Evolutionary conservation across 2,113 vertebrate species (phyloP).

Genomic region (Ammodytes marinus): DNA sequence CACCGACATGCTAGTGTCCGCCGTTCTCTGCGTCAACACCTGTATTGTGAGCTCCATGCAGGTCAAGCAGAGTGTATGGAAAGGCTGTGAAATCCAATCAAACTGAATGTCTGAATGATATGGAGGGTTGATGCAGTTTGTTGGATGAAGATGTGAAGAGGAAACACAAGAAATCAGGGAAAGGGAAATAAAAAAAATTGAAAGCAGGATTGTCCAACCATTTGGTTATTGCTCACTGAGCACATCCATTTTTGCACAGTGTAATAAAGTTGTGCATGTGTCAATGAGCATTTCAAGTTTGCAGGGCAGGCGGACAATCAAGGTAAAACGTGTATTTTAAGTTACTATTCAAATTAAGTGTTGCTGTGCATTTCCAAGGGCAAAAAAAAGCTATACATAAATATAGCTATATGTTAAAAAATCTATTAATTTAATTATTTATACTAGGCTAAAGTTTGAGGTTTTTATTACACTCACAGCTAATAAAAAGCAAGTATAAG

Average conservation of each 20-base stretch:
- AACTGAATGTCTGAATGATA: background rate
- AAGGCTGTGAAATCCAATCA: slow-evolving; percentile 17
- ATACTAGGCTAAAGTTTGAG: background rate
- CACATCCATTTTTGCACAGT: background rate
- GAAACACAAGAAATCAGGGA: background rate
- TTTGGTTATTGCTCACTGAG: background rate
- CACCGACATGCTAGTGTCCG: background rate
- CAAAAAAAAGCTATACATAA: background rate
- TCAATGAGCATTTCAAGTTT: slow-evolving; percentile 28
- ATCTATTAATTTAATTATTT: background rate
- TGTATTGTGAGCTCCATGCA: slow-evolving; percentile 2
- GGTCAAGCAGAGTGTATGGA: background rate
- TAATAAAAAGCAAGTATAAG: background rate
- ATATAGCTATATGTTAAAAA: background rate
- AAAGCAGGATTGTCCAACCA: background rate
- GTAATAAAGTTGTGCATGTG: slow-evolving; percentile 1
- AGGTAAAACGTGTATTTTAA: background rate
- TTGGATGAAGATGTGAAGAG: background rate
- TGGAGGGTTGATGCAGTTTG: background rate
- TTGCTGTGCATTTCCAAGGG: background rate
- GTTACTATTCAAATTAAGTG: background rate
- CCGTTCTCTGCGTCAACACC: background rate
- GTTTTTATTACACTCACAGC: background rate
- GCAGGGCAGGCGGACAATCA: background rate
- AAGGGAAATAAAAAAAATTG: background rate